Evolutionary conservation across 2,797 vertebrate genomes (phyloP), one percentile per base, ranked within the genome.

Genomic region (Chromobotia macracanthus): DNA sequence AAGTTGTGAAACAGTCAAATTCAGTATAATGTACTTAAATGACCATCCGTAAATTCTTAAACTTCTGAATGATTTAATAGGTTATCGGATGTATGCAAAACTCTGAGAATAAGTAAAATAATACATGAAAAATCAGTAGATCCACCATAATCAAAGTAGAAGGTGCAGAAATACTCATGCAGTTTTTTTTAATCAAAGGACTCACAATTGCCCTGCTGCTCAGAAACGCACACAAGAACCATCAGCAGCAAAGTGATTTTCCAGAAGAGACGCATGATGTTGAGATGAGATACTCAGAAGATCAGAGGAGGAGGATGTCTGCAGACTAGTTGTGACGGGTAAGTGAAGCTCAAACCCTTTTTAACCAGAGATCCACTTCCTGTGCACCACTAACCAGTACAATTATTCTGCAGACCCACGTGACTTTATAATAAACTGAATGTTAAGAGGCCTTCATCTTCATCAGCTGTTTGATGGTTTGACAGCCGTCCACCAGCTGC

Each of bases 181-280:
- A 25, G 16, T 72, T 1, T 21, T 25, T 23, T 61, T 61, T 13
- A 12, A n/a, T 46, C 15, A 9, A 4, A 0, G 13, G 13, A 75
- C 72, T 75, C 50, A 75, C 60, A 75, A 31, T 41, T 65, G n/a
- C 1, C 46, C 10, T 75, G 55, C 38, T 73, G 72, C 0, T 5
- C 46, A 38, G 72, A 65, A 41, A 75, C 46, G 11, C 60, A 65
- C 12, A 53, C 60, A 75, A 75, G 46, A 65, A 75, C 60, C 46
- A 65, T 18, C 48, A 75, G 21, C 61, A 75, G 55, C 19, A 75
- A 35, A 25, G 48, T 35, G 55, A 66, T 41, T 44, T 66, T 75
- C 48, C 31, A 75, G 63, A 15, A 55, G 31, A 55, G 50, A 3
- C 66, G 50, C 73, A 75, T 75, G 31, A 53, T 75, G 63, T 12